Conservation (phyloP, 64 coral and sea anemone species). For the Acropora tenuis region DNA sequence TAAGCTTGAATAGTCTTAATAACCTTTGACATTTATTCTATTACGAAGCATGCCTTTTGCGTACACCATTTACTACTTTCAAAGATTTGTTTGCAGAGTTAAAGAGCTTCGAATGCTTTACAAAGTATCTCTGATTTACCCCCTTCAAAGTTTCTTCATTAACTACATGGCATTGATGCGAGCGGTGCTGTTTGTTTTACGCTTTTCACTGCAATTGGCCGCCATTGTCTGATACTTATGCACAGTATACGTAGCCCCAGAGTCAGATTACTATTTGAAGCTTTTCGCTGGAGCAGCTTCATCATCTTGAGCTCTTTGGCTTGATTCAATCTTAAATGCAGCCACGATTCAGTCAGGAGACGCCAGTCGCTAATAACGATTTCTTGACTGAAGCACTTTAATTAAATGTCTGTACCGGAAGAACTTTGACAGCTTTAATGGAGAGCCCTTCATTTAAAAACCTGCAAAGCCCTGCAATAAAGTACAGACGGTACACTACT, state of each 20-base stretch:
- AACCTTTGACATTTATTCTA: slow-evolving; percentile 34
- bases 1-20: not conserved
- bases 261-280: too few relatives aligned
- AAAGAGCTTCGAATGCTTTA: not conserved
- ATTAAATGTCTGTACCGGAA: not conserved
- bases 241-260: not conserved
- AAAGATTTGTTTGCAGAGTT: slow-evolving; percentile 18
- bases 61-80: slow-evolving; percentile 22
- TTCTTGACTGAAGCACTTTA: slow-evolving; percentile 7
- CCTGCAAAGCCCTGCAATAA: not conserved
- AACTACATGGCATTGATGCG: not conserved
- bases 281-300: too few relatives aligned
- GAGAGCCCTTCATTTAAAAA: not conserved
- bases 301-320: not conserved
- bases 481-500: not conserved
- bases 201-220: not conserved
- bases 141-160: slow-evolving; percentile 46
- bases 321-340: not conserved
- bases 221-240: not conserved
- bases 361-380: not conserved
- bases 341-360: not conserved
- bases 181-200: slow-evolving; percentile 6
- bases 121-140: slow-evolving; percentile 25
- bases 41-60: slow-evolving; percentile 23
- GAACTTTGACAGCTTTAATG: not conserved